A percentile compares a stretch with the other conserved stretches of the same genome.
phyloP scores from a whole-genome alignment of 92 coral and sea anemone species.

The Meandrina meandrites region DNA sequence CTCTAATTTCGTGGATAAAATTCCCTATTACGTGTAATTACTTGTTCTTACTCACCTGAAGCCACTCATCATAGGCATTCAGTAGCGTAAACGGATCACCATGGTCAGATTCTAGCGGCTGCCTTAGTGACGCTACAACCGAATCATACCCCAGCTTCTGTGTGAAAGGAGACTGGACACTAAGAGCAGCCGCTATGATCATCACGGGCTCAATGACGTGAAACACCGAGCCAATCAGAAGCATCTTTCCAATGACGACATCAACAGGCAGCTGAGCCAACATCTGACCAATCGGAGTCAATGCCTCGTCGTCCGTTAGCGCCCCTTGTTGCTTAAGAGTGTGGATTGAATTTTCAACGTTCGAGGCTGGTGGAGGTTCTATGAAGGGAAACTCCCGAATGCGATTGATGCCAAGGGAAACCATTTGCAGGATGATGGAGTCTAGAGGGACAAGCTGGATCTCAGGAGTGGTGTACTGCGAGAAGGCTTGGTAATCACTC shows the following conservation, averaged over 20 bases:
- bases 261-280: constrained; percentile 95
- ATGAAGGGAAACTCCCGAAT: constrained; percentile 92
- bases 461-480: constrained; percentile 98
- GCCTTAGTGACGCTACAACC: constrained; percentile 89
- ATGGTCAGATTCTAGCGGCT: constrained; percentile 93
- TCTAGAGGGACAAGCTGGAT: constrained; percentile 94
- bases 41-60: constrained; percentile 60
- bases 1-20: neutral
- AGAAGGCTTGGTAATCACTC: constrained; percentile 94
- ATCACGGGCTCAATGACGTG: constrained; percentile 95
- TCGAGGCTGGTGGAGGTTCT: constrained; percentile 93
- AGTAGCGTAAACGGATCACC: constrained; percentile 97
- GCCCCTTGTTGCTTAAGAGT: constrained; percentile 95
- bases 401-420: constrained; percentile 86
- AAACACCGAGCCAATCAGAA: constrained; percentile 96
- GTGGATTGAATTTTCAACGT: constrained; percentile 91
- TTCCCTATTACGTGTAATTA: neutral
- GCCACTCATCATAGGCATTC: constrained; percentile 97
- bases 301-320: constrained; percentile 70
- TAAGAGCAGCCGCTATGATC: constrained; percentile 95
- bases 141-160: constrained; percentile 92
- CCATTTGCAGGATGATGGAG: constrained; percentile 92
- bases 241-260: constrained; percentile 98
- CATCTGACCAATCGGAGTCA: constrained; percentile 94
- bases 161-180: constrained; percentile 99